These are phyloP conservation scores for Halictus quadricinctus DNA, from an alignment of 2,888 invertebrate genomes.

Conservation along the genomic window DNA sequence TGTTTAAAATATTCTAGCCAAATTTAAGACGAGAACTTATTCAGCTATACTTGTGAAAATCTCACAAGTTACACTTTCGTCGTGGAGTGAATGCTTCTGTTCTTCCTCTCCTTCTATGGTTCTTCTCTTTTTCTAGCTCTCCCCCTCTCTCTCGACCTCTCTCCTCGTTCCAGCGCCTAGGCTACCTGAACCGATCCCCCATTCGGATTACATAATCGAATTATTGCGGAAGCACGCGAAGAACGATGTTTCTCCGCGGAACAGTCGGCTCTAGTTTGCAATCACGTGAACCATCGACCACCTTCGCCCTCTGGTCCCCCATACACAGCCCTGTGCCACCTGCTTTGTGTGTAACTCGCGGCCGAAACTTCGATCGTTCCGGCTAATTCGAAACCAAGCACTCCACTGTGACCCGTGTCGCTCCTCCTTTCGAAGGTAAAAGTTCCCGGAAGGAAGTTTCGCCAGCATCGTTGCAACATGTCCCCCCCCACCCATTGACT, in stretches of 20 bases:
- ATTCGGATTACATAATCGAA: constrained; percentile 54
- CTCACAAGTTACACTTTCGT: too few relatives aligned
- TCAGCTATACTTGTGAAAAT: too few relatives aligned
- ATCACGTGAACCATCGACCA: constrained; percentile 33
- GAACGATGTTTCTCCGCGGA: constrained; percentile 35
- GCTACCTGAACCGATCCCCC: constrained; percentile 31
- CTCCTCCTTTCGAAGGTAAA: constrained; percentile 28
- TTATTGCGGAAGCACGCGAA: constrained; percentile 54
- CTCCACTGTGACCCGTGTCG: constrained; percentile 22
- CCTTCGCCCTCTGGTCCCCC: not conserved
- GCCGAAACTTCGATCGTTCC: constrained; percentile 33
- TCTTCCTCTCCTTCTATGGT: not conserved
- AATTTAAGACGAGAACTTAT: too few relatives aligned
- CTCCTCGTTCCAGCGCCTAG: not conserved
- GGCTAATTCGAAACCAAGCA: constrained; percentile 22
- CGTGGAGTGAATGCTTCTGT: too few relatives aligned
- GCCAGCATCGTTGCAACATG: not conserved
- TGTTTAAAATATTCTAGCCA: too few relatives aligned
- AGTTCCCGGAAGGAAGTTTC: constrained; percentile 15
- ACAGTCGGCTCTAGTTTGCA: constrained; percentile 22
- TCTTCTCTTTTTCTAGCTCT: not conserved
- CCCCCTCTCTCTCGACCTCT: not conserved
- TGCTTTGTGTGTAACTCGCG: constrained; percentile 16
- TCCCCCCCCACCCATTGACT: not conserved
- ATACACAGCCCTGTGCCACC: not conserved